Conservation (phyloP, 2,888 invertebrate species). For the Hemithea aestivaria region DNA sequence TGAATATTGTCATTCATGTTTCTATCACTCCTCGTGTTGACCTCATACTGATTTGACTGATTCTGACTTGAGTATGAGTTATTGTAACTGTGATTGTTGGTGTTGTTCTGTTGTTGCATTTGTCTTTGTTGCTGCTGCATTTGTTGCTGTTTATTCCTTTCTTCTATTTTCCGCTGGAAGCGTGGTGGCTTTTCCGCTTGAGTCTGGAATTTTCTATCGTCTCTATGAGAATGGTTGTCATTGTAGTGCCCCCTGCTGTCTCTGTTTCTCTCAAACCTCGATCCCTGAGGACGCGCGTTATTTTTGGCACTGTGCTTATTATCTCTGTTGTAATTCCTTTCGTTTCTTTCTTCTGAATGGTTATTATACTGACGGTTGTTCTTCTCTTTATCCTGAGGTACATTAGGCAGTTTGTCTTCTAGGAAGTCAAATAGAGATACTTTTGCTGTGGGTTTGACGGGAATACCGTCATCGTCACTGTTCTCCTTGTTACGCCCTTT, state of each 20-base stretch:
- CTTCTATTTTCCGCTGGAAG: conserved; percentile 78
- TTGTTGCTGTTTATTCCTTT: conserved; percentile 63
- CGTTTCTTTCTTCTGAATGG: conserved; percentile 52
- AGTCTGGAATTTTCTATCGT: conserved; percentile 62
- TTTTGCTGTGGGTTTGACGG: conserved; percentile 87
- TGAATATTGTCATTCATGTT: conserved; percentile 48
- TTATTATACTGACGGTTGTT: conserved; percentile 50
- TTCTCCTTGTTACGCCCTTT: conserved; percentile 68
- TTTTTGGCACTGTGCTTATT: conserved; percentile 55
- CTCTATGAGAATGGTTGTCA: conserved; percentile 57
- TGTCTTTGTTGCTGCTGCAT: conserved; percentile 28
- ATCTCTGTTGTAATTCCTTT: conserved; percentile 55
- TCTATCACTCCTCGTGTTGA: conserved; percentile 49
- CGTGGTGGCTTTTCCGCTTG: conserved; percentile 80
- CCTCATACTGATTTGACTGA: conserved; percentile 37
- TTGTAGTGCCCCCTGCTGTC: conserved; percentile 59
- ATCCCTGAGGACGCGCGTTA: conserved; percentile 51
- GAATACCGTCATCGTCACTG: conserved; percentile 77
- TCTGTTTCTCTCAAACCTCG: conserved; percentile 54
- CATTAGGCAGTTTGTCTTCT: conserved; percentile 86
- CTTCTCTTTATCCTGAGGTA: conserved; percentile 66
- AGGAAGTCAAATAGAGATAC: conserved; percentile 90
- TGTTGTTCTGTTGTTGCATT: conserved; percentile 22
- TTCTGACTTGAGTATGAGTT: conserved; percentile 44
- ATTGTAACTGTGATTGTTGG: conserved; percentile 40